Percentiles rank a stretch among this genome's conserved stretches.
Conservation (phyloP, 2,888 invertebrate species). For the Leucoma salicis region DNA sequence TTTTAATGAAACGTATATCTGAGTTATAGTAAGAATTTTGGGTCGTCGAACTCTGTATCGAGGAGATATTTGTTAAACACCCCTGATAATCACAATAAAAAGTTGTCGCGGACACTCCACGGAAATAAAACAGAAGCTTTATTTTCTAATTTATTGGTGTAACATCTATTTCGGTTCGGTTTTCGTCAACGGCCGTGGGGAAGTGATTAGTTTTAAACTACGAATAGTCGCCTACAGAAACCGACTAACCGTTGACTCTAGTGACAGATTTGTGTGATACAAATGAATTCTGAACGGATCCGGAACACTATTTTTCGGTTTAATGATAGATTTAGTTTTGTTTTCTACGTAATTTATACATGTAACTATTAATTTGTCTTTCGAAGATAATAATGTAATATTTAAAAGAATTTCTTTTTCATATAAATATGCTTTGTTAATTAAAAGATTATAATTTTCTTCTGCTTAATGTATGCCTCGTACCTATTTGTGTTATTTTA, state of each 20-base stretch:
- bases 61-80: conserved; percentile 50
- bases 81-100: conserved; percentile 68
- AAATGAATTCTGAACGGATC: conserved; percentile 54
- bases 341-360: conserved; percentile 37
- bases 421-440: background rate
- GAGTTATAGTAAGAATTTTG: conserved; percentile 59
- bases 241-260: conserved; percentile 53
- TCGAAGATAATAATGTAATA: conserved; percentile 12
- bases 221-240: conserved; percentile 61
- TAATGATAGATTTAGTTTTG: conserved; percentile 50
- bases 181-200: conserved; percentile 62
- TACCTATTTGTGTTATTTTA: background rate
- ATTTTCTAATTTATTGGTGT: conserved; percentile 72
- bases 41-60: conserved; percentile 54
- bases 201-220: conserved; percentile 49
- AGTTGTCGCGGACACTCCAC: conserved; percentile 41
- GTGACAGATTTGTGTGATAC: conserved; percentile 78
- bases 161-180: conserved; percentile 66
- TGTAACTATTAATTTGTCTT: conserved; percentile 18
- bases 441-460: background rate
- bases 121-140: conserved; percentile 60
- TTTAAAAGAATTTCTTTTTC: conserved; percentile 12
- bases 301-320: conserved; percentile 52
- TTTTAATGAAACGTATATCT: conserved; percentile 53
- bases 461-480: background rate